Conservation (phyloP, 2,113 vertebrate species). For the Columba livia region DNA sequence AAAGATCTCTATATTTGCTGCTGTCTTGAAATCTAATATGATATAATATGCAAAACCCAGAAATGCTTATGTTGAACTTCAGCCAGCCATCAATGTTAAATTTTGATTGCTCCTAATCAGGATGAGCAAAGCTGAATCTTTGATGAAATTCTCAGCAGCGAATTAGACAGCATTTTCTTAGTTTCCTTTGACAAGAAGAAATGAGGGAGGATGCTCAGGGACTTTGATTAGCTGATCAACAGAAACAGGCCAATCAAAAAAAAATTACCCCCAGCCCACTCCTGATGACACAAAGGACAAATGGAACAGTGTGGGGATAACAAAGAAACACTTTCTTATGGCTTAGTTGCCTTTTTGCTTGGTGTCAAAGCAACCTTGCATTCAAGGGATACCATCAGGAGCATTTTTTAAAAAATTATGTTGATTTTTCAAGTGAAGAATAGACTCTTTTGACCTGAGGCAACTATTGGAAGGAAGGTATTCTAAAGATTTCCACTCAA, state of each 20-base stretch:
- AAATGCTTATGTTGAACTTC: not conserved
- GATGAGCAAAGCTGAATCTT: not conserved
- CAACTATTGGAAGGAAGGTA: not conserved
- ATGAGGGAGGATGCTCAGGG: not conserved
- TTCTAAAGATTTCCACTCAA: not conserved
- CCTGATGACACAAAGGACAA: not conserved
- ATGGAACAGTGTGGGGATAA: not conserved
- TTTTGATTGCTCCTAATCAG: conserved; percentile 27
- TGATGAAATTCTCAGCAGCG: not conserved
- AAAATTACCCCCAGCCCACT: not conserved
- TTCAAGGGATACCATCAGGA: not conserved
- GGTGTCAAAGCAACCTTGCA: not conserved
- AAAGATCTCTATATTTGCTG: not conserved
- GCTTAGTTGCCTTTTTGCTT: not conserved
- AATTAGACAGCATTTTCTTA: not conserved
- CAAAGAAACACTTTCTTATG: not conserved
- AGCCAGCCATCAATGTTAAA: not conserved
- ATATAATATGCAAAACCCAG: not conserved
- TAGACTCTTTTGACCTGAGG: not conserved
- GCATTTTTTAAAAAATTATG: not conserved
- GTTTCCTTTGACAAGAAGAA: not conserved
- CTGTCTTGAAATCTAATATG: not conserved
- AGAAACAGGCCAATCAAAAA: not conserved
- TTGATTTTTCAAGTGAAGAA: not conserved
- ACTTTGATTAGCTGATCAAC: conserved; percentile 29